Base-by-base conservation (phyloP, 2,113 vertebrate genomes). In the Saguinus imperator region DNA sequence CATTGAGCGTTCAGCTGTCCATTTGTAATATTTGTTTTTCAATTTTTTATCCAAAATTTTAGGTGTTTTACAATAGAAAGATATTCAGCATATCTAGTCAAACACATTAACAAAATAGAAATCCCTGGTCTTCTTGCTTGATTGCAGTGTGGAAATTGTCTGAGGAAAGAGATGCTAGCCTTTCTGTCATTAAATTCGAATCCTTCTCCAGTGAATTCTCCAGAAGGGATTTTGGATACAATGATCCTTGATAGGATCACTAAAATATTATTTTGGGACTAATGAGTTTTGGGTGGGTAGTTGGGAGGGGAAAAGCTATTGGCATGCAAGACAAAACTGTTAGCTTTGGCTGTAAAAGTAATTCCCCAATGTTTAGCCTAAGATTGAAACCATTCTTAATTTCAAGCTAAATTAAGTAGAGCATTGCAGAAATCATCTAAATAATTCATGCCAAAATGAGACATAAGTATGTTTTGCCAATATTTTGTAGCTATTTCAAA, bases 401-500 rank as follows among this genome's bases (percentile, higher is more conserved):
- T 93, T 92, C 50, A 58, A 25, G 37, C 20, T 91, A 92, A 89
- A 35, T 66, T 45, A 94, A 94, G 25, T 79, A 70, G 57, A 96
- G 10, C 76, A 57, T 72, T 72, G 35, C 21, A 85, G 66, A 45
- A 84, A 86, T 57, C 32, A 75, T 40, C 61, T 83, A 91, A 89
- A 86, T 77, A 95, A 91, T 82, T 88, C 35, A 81, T 37, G 55
- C 16, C 68, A 97, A 94, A 93, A 87, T 86, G 91, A 87, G 16
- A 93, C 25, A 45, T 29, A 83, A 75, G 25, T 86, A 85, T 70
- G 45, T 93, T 93, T 93, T 91, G 61, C 48, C 43, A 89, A 70
- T 70, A 79, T 97, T 87, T 50, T 29, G 12, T n/a, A 52, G 40
- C 21, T 91, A 83, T 73, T 83, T 73, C 6, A 57, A 21, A 9